phyloP scores from a whole-genome alignment of 2,113 vertebrate genomes.

The Hiodon tergisus region DNA sequence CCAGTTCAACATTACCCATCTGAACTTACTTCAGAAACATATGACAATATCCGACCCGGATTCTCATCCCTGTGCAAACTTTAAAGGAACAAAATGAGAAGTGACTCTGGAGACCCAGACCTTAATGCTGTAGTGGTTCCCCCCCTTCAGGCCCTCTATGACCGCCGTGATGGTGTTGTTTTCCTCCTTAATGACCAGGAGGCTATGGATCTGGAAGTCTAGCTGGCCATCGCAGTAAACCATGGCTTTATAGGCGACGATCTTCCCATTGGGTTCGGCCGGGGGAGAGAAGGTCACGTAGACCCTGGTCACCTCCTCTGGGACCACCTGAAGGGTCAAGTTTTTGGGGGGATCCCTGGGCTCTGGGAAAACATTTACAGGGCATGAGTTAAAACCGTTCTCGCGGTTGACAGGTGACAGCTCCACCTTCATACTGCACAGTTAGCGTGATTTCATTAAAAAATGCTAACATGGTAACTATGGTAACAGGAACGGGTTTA shows the following conservation, averaged over 20 bases:
- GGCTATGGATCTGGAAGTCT: constrained; percentile 66
- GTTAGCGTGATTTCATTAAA: background rate
- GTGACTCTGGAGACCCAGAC: constrained; percentile 52
- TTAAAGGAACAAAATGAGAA: background rate
- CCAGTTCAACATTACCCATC: no score
- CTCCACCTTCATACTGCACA: background rate
- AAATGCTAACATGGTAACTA: background rate
- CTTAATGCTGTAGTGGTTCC: constrained; percentile 83
- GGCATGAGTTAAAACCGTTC: background rate
- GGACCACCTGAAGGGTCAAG: constrained; percentile 76
- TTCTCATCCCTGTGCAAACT: background rate
- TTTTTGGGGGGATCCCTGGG: constrained; percentile 90
- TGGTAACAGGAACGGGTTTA: no score
- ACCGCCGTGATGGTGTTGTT: constrained; percentile 71
- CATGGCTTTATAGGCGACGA: constrained; percentile 77
- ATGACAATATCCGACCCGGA: no score
- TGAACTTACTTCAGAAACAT: no score
- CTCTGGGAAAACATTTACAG: constrained; percentile 55
- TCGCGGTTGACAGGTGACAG: background rate
- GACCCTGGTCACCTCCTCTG: constrained; percentile 81
- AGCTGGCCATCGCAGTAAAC: constrained; percentile 73
- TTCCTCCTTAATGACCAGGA: constrained; percentile 66
- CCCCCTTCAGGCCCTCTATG: constrained; percentile 87
- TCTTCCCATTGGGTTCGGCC: constrained; percentile 83
- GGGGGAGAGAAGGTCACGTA: constrained; percentile 83